A percentile compares a stretch with the other conserved stretches of the same genome.
phyloP scores from a whole-genome alignment of 2,797 vertebrate genomes.

The Pachyuromys duprasi region DNA sequence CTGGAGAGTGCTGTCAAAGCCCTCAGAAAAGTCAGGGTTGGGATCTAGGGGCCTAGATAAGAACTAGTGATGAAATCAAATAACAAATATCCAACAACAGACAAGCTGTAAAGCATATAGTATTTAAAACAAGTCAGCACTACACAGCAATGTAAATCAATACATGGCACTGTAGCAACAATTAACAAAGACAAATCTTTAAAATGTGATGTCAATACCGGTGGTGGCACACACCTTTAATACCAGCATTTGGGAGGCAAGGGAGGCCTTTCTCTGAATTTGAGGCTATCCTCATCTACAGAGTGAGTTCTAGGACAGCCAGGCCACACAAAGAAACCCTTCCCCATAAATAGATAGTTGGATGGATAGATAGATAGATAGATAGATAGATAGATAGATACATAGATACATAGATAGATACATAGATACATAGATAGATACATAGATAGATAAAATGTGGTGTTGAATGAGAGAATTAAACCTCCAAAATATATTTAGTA shows the following conservation, averaged over 20 bases:
- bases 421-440: too few species aligned
- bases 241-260: too few species aligned
- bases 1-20: not conserved
- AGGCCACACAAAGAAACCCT: not conserved
- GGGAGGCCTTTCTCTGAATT: too few species aligned
- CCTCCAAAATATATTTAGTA: not conserved
- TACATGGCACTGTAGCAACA: not conserved
- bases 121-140: not conserved
- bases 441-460: not conserved
- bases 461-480: not conserved
- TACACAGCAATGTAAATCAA: not conserved
- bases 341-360: too few species aligned
- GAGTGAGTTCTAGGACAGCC: too few species aligned
- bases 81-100: constrained; percentile 3
- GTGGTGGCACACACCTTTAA: not conserved
- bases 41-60: not conserved
- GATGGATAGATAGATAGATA: too few species aligned
- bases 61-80: not conserved
- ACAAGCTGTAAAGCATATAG: not conserved
- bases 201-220: not conserved
- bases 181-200: not conserved
- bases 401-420: too few species aligned
- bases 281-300: too few species aligned
- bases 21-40: not conserved
- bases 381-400: too few species aligned